Evolutionary conservation across 2,888 invertebrate genomes (phyloP).

Genomic region (Mythimna pallens): DNA sequence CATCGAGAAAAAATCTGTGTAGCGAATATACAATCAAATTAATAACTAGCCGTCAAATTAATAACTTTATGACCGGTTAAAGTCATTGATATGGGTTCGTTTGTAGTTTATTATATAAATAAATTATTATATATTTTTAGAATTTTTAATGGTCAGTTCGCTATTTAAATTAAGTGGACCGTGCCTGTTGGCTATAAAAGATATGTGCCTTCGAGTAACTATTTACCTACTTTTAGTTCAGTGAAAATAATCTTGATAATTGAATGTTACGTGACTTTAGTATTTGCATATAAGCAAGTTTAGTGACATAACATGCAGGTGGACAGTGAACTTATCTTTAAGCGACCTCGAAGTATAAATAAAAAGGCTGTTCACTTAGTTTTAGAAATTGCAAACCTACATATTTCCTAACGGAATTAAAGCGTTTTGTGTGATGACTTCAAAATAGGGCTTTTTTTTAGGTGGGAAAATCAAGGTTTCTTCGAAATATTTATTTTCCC

Average conservation of each 20-base stretch:
- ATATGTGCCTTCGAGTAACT: not conserved
- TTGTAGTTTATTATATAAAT: not conserved
- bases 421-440: not conserved
- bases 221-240: not conserved
- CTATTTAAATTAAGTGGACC: not conserved
- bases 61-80: not conserved
- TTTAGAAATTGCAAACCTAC: no score
- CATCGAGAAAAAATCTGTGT: not conserved
- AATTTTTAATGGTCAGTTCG: not conserved
- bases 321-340: not conserved
- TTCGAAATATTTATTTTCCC: no score
- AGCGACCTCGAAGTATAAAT: not conserved
- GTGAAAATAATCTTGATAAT: not conserved
- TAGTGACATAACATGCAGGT: not conserved
- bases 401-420: not conserved
- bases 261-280: not conserved
- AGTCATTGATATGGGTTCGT: not conserved
- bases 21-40: not conserved
- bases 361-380: not conserved
- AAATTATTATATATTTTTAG: not conserved
- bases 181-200: not conserved
- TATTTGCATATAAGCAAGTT: not conserved
- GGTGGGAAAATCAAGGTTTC: no score
- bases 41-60: not conserved
- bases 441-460: not conserved